phyloP scores from a whole-genome alignment of 2,888 invertebrate species.

The Drosophila mimetica region DNA sequence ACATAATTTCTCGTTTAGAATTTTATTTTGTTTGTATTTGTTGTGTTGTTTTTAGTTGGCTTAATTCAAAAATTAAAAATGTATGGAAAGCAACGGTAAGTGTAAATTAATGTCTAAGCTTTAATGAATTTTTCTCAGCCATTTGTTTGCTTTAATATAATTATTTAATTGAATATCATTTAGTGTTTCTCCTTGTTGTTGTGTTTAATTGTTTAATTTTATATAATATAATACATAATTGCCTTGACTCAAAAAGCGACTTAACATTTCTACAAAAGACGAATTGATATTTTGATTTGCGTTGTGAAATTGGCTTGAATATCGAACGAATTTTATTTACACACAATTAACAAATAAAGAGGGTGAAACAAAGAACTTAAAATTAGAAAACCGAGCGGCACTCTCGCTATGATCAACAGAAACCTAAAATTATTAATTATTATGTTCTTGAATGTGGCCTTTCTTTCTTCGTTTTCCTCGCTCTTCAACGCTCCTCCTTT shows the following conservation, averaged over 20 bases:
- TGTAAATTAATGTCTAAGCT: slow-evolving; percentile 64
- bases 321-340: slow-evolving; percentile 58
- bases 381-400: slow-evolving; percentile 68
- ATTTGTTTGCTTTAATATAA: slow-evolving; percentile 31
- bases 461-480: slow-evolving; percentile 20
- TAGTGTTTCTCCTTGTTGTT: slow-evolving; percentile 34
- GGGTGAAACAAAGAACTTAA: slow-evolving; percentile 58
- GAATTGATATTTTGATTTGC: slow-evolving; percentile 61
- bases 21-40: slow-evolving; percentile 27
- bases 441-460: slow-evolving; percentile 53
- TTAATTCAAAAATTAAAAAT: slow-evolving; percentile 73
- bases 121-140: slow-evolving; percentile 55
- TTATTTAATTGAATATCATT: slow-evolving; percentile 41
- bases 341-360: slow-evolving; percentile 62
- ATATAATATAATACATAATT: slow-evolving; percentile 66
- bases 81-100: slow-evolving; percentile 77
- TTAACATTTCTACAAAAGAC: slow-evolving; percentile 59
- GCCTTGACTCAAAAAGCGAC: slow-evolving; percentile 70
- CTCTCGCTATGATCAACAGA: slow-evolving; percentile 57
- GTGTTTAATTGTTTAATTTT: slow-evolving; percentile 39
- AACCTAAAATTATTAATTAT: slow-evolving; percentile 42
- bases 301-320: slow-evolving; percentile 39
- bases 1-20: slow-evolving; percentile 53
- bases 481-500: slow-evolving; percentile 15
- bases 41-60: slow-evolving; percentile 43